These are phyloP conservation scores for Siphlonurus alternatus DNA, from an alignment of 2,888 invertebrate genomes.

Conservation along the genomic window DNA sequence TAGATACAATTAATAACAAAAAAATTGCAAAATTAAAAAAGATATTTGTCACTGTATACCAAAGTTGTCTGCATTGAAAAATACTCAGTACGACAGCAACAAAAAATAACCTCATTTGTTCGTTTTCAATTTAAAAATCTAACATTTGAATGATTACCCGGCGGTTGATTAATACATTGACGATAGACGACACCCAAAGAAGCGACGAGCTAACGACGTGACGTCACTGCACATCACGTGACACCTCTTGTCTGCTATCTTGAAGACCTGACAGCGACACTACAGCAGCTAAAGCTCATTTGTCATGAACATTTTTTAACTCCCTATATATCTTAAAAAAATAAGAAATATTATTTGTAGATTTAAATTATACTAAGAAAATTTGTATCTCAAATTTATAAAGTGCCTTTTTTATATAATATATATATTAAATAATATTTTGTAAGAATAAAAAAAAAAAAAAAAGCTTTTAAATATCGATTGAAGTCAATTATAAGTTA, in stretches of 20 bases:
- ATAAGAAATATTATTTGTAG: not conserved
- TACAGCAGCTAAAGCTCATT: not conserved
- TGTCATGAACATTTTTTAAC: not conserved
- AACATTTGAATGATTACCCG: no score
- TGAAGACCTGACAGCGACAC: not conserved
- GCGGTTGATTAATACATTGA: not conserved
- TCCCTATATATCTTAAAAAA: not conserved
- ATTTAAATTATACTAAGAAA: not conserved
- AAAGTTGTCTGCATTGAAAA: no score
- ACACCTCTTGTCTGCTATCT: not conserved
- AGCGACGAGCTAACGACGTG: not conserved
- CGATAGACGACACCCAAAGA: not conserved
- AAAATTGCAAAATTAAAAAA: no score
- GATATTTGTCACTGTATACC: no score
- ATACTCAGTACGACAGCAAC: no score
- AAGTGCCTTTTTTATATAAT: no score
- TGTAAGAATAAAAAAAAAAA: no score
- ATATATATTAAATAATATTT: no score
- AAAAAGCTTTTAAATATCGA: not conserved
- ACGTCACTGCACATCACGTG: not conserved
- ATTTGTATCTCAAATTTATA: not conserved
- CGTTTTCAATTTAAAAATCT: no score
- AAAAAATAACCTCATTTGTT: no score
- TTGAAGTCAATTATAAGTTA: not conserved
- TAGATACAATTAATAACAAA: no score